A percentile compares a stretch with the other conserved stretches of the same genome.
Conservation (phyloP, 2,113 vertebrate species). For the Rhinoptilus africanus region DNA sequence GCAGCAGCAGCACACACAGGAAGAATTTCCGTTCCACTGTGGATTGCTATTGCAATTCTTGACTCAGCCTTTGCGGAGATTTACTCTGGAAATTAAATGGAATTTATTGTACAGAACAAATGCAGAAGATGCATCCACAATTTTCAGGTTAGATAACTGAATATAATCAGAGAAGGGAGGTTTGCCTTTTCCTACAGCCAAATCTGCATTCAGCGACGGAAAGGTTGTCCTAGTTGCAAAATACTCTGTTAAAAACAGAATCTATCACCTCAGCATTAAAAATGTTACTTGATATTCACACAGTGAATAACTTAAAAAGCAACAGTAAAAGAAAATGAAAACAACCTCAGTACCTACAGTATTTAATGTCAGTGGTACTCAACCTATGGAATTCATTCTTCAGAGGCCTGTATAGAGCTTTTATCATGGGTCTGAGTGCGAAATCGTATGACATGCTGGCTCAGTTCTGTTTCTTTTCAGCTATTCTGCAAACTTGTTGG, state of each 20-base stretch:
- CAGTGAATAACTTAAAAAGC: conserved; percentile 22
- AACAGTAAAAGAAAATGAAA: conserved; percentile 38
- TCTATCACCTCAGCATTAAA: background rate
- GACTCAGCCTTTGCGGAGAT: background rate
- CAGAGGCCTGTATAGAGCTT: conserved; percentile 26
- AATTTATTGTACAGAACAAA: conserved; percentile 5
- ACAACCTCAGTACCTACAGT: conserved; percentile 18
- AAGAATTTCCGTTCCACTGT: background rate
- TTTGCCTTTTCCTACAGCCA: background rate
- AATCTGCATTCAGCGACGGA: background rate
- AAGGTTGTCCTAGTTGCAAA: background rate
- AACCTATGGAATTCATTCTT: conserved; percentile 26
- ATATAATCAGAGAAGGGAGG: background rate
- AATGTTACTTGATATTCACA: conserved; percentile 24
- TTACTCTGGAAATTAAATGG: conserved; percentile 2
- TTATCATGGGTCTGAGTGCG: conserved; percentile 46
- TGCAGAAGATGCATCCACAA: background rate
- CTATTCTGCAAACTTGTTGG: background rate
- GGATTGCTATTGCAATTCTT: conserved; percentile 8
- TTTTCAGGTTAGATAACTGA: conserved; percentile 22
- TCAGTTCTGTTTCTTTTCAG: conserved; percentile 29
- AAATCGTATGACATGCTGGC: background rate
- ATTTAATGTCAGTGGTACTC: conserved; percentile 16
- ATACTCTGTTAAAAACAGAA: conserved; percentile 7
- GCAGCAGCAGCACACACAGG: background rate